Evolutionary conservation across 2,797 vertebrate species (phyloP), one percentile per base, ranked within the genome.

Genomic region (Gymnothorax reevesii): DNA sequence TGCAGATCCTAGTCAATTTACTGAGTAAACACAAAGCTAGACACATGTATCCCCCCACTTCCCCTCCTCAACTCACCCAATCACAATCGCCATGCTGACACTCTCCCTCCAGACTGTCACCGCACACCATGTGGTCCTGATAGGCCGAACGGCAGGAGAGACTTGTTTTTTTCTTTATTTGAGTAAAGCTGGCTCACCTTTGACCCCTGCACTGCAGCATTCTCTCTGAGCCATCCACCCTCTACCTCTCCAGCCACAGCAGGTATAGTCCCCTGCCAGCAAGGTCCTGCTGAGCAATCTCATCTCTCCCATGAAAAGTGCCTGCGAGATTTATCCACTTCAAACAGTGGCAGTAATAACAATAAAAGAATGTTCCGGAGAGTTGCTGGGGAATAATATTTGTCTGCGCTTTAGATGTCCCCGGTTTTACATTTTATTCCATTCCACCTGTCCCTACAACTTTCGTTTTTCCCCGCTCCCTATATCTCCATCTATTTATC

Each of bases 81-180:
- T 75, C 57, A 75, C 33, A 59, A 42, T 75, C 84, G 75, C 83
- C 89, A 90, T 88, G 57, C 87, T 91, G 91, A 91, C 86, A 89
- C 92, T 91, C 83, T 83, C 77, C 83, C 92, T 85, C 91, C 86
- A 69, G 90, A 69, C 85, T 90, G 88, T 88, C 84, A 88, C 82
- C 90, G 88, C 87, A 86, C 89, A 88, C 89, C 89, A 84, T 71
- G 25, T 88, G 86, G 71, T 85, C 84, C 49, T 83, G 86, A 90
- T 83, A 83, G 84, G 77, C 84, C 69, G 54, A 82, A 64, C 59
- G 8, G 10, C 9, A 64, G 66, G 64, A 54, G 69, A 66, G 49
- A 75, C 13, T 71, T 60, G n/a, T 59, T 89, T 60, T 42, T 88
- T 52, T 86, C 75, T 60, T 80, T 13, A 62, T 62, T 12, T 62